phyloP scores from a whole-genome alignment of 2,113 vertebrate species.

The Mystacornis crossleyi region DNA sequence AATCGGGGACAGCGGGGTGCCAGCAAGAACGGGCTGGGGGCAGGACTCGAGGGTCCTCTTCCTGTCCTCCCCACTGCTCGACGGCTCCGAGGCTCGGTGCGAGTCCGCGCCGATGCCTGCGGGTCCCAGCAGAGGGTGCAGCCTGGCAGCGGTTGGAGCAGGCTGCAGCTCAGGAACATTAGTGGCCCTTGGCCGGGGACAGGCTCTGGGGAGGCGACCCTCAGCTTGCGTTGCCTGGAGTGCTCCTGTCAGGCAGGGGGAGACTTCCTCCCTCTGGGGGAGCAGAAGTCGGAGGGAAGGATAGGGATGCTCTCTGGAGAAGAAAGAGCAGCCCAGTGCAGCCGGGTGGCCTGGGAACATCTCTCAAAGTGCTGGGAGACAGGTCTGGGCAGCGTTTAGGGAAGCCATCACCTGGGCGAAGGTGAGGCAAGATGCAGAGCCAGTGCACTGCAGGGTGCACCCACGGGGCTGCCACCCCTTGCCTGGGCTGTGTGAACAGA shows the following conservation, averaged over 20 bases:
- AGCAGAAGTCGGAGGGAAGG: neutral
- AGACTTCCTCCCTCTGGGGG: neutral
- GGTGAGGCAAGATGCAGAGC: neutral
- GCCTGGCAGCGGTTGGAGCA: slow-evolving; percentile 26
- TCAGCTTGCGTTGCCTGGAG: neutral
- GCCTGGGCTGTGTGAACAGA: neutral
- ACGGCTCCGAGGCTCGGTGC: neutral
- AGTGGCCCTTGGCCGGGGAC: neutral
- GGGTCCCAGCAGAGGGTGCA: slow-evolving; percentile 64
- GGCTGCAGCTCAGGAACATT: neutral
- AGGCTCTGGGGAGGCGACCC: neutral
- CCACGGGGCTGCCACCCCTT: accelerated
- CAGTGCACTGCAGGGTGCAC: accelerated
- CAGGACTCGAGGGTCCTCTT: neutral
- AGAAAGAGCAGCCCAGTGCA: neutral
- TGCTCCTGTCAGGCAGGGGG: too few relatives aligned
- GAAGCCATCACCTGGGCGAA: neutral
- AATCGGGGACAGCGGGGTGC: neutral
- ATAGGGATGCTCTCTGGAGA: neutral
- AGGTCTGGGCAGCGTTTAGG: neutral
- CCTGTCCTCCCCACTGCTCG: accelerated
- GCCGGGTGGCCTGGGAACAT: neutral
- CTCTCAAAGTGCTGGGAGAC: neutral
- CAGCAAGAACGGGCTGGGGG: neutral
- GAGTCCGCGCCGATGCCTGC: slow-evolving; percentile 19